These are phyloP conservation scores for Tichodroma muraria DNA, from an alignment of 2,113 vertebrate species.

Conservation along the genomic window DNA sequence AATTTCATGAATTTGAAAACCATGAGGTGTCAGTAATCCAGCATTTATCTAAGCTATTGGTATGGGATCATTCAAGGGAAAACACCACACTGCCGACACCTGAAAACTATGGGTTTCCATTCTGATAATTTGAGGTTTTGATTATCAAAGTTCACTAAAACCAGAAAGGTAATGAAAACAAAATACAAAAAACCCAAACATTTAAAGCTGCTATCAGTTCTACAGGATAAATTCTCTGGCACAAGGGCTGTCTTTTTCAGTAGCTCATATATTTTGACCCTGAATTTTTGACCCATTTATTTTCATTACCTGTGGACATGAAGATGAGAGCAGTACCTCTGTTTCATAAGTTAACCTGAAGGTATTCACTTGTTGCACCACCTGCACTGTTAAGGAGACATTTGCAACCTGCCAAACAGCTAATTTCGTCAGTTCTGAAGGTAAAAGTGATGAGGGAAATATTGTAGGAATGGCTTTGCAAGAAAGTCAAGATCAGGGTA, in stretches of 20 bases:
- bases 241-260: neutral
- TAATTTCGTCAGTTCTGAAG: neutral
- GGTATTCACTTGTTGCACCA: conserved; percentile 10
- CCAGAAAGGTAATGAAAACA: neutral
- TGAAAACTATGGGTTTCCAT: neutral
- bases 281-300: neutral
- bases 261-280: neutral
- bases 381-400: conserved; percentile 9
- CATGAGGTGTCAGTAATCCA: neutral
- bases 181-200: neutral
- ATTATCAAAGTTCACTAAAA: neutral
- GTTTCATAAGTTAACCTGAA: conserved; percentile 20
- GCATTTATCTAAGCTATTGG: neutral
- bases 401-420: conserved; percentile 6
- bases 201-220: neutral
- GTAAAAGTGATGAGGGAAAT: neutral
- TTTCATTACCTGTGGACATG: neutral
- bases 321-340: conserved; percentile 4
- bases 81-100: neutral
- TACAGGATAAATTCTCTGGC: neutral
- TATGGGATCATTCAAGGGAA: neutral
- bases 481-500: neutral
- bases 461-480: neutral
- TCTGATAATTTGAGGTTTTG: neutral
- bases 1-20: neutral